A percentile compares a stretch with the other conserved stretches of the same genome.
phyloP scores from a whole-genome alignment of 2,888 invertebrate species.

The Panopea generosa region DNA sequence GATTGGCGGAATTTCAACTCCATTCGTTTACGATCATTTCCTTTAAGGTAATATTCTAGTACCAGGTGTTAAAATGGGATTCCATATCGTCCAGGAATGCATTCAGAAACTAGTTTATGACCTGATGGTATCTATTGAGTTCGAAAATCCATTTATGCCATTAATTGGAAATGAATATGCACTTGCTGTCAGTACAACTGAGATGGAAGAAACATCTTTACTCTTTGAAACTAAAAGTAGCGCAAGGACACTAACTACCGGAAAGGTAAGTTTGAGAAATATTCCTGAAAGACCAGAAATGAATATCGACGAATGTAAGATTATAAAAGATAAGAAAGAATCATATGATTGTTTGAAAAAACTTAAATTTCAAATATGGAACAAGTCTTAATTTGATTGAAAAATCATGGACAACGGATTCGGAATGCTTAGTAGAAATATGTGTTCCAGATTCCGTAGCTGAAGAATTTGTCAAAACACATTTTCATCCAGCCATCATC shows the following conservation, averaged over 20 bases:
- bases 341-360: not conserved
- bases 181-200: not conserved
- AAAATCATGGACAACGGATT: not conserved
- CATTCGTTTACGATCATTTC: slow-evolving; percentile 26
- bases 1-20: slow-evolving; percentile 8
- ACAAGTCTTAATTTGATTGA: slow-evolving; percentile 6
- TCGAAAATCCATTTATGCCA: slow-evolving; percentile 10
- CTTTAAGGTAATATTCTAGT: slow-evolving; percentile 7
- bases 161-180: not conserved
- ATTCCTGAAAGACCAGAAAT: not conserved
- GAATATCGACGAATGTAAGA: no score
- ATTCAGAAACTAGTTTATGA: not conserved
- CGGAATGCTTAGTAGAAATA: not conserved
- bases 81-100: not conserved
- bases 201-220: not conserved
- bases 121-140: not conserved
- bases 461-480: not conserved
- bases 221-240: not conserved
- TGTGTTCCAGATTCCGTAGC: not conserved
- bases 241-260: not conserved
- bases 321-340: not conserved
- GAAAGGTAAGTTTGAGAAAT: not conserved
- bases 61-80: slow-evolving; percentile 20
- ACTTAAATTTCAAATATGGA: slow-evolving; percentile 6
- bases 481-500: not conserved